Conservation (phyloP, 1,140 invertebrate genomes). For the Pogonomyrmex californicus region DNA sequence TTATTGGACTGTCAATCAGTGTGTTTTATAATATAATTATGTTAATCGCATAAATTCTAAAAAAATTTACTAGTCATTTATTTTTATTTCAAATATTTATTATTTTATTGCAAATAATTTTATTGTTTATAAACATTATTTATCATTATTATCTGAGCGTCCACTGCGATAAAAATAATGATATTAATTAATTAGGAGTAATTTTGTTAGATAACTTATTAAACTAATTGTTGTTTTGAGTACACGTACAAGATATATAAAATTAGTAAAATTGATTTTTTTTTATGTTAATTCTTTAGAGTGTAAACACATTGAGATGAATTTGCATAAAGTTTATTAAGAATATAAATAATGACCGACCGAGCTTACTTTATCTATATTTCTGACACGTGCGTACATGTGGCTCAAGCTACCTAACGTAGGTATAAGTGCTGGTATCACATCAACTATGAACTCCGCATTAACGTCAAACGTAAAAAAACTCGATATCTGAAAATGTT, state of each 20-base stretch:
- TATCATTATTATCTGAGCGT: not conserved
- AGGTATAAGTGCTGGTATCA: not conserved
- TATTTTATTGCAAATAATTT: not conserved
- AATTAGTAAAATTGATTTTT: not conserved
- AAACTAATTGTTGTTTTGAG: not conserved
- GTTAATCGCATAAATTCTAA: not conserved
- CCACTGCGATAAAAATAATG: not conserved
- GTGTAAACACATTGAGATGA: not conserved
- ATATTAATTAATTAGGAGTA: not conserved
- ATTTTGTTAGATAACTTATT: not conserved
- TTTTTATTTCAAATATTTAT: not conserved
- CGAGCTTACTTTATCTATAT: slow-evolving; percentile 28
- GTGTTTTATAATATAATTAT: not conserved
- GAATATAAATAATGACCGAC: not conserved
- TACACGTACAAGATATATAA: not conserved
- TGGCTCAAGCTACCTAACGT: not conserved
- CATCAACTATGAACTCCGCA: not conserved
- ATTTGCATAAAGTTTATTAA: slow-evolving; percentile 10
- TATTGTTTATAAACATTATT: not conserved
- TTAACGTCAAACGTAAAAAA: not conserved
- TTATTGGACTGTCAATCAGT: not conserved
- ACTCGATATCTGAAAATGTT: not conserved
- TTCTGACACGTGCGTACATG: not conserved
- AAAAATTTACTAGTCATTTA: not conserved
- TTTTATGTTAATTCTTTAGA: not conserved